Conservation (phyloP, 2,797 vertebrate genomes). For the Pseudochirops corinnae region DNA sequence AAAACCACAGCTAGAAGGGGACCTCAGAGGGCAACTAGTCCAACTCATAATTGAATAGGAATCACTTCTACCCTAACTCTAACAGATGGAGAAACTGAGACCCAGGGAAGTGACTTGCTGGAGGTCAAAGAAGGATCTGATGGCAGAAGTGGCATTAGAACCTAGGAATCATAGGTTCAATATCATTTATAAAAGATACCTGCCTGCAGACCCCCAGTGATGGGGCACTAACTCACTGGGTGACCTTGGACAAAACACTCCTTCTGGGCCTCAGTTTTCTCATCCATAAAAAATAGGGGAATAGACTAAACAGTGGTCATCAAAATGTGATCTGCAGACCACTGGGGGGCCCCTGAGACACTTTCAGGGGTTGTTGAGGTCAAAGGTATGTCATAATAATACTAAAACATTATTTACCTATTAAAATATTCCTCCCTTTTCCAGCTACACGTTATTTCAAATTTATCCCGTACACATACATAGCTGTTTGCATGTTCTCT, state of each 20-base stretch:
- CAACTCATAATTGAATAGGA: neutral
- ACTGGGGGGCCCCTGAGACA: neutral
- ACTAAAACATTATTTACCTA: neutral
- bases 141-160: rapidly evolving
- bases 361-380: neutral
- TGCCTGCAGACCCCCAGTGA: neutral
- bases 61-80: neutral
- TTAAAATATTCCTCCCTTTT: neutral
- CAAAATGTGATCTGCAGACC: neutral
- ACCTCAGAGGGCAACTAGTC: neutral
- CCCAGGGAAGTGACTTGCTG: neutral
- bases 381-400: neutral
- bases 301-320: neutral
- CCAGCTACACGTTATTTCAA: neutral
- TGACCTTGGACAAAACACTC: neutral
- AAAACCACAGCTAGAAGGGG: neutral
- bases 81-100: neutral
- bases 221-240: neutral
- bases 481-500: neutral
- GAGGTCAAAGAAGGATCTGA: neutral
- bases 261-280: neutral
- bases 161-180: neutral
- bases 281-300: neutral
- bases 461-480: neutral
- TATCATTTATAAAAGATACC: neutral